These are phyloP conservation scores for Chauna torquata DNA, from an alignment of 2,113 vertebrate genomes.

Conservation along the genomic window DNA sequence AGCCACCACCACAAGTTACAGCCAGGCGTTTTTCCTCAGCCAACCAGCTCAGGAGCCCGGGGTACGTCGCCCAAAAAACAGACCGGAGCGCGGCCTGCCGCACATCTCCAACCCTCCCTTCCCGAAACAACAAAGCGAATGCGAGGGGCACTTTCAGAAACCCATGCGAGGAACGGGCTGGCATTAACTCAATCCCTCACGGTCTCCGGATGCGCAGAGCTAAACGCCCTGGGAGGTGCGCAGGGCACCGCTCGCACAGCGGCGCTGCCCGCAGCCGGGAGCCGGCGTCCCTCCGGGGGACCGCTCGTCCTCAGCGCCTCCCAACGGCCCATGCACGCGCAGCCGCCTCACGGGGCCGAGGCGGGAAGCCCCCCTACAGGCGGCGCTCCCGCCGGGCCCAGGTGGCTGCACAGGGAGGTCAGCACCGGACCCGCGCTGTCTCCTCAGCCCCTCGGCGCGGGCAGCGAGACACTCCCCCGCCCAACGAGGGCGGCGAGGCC, in stretches of 20 bases:
- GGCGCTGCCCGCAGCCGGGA: not conserved
- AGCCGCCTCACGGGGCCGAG: too few species aligned
- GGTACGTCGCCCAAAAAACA: fast-evolving
- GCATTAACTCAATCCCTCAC: not conserved
- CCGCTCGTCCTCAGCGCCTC: not conserved
- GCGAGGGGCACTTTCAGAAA: too few species aligned
- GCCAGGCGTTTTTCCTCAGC: not conserved
- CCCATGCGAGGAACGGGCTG: not conserved
- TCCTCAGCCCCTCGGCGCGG: not conserved
- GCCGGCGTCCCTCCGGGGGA: too few species aligned
- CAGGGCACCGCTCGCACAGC: too few species aligned
- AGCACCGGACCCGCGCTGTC: fast-evolving
- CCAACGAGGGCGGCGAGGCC: fast-evolving
- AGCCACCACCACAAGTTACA: fast-evolving
- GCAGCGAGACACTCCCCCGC: not conserved
- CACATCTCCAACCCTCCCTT: fast-evolving
- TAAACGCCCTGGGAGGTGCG: too few species aligned
- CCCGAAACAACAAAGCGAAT: too few species aligned
- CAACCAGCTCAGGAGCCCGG: too few species aligned
- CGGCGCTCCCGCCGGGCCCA: too few species aligned
- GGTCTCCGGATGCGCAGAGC: fast-evolving
- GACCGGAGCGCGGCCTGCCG: not conserved
- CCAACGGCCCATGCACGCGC: not conserved
- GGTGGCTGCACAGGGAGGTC: too few species aligned
- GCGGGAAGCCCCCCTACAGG: too few species aligned